Base-by-base conservation (phyloP, 2,797 vertebrate genomes). In the Neopelma chrysocephalum region DNA sequence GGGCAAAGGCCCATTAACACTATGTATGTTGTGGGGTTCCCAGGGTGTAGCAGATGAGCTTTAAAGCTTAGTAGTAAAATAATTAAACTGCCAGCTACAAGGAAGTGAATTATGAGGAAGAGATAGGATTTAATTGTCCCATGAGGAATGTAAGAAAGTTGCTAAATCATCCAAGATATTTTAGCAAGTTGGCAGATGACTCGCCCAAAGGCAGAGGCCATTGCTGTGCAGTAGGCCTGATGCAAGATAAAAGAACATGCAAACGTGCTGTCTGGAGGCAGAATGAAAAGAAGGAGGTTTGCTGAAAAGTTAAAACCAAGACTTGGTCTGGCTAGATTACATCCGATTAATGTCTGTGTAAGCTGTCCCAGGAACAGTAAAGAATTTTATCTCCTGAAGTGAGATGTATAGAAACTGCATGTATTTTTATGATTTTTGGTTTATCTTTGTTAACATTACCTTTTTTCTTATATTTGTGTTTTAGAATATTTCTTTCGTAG, bases 1-100 rank as follows among this genome's bases (percentile, higher is more conserved):
- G 79, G 84, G 86, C 94, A 94, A 80, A 71, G 5, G 31, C 60
- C 53, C 58, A 61, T 87, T 84, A 92, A 32, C 45, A 25, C 75
- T 15, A 0, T 18, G 45, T 10, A 1, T 18, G 12, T 70, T 79
- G 19, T 36, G 16, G 15, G 31, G 38, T 36, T 92, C 84, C 54
- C 42, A 72, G 66, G 75, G 12, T 60, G 42, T 54, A 91, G 54
- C 34, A 47, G 64, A 66, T 3, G 27, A 72, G 48, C 40, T 72
- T 89, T 60, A 96, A 88, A 78, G 80, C 82, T 92, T 90, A 86
- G 85, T 68, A 91, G 53, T 72, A 85, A 92, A 89, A 90, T 92
- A 87, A 95, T 96, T 96, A 91, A 90, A 83, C 27, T 50, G 17
- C 50, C 56, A 87, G n/a, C 68, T 91, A 90, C 65, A 76, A 91